Base-by-base conservation (phyloP, 2,888 invertebrate genomes). In the Harpagoxenus sublaevis region DNA sequence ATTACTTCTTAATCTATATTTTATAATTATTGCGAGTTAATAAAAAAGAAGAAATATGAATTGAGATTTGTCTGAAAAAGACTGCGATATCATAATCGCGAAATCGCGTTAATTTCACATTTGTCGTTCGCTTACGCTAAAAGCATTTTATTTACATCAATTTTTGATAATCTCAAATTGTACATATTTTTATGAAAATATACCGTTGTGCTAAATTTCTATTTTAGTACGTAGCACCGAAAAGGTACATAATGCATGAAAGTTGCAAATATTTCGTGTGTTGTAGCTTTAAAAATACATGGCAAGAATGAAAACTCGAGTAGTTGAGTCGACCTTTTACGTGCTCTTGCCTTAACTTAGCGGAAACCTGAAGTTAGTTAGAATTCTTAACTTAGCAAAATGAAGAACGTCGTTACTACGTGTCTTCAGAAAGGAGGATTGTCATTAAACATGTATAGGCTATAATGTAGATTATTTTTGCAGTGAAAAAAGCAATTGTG, bases 381-480 rank as follows among this genome's bases (percentile, higher is more conserved):
- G 60, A 81, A 81, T 71, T 62, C 28, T 51, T 71, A 81, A 81
- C 28, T 81, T 71, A 51, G 71, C 39, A 71, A 81, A 81, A 81
- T 71, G 79, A 81, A 81, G 79, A 81, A 62, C 70, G 39, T 81
- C 35, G 70, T 81, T 81, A 79, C 60, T 28, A 42, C 79, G 60
- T 81, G 55, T 81, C 79, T 71, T 71, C 39, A 42, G 18, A 48
- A 48, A 51, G 48, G 4, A 23, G 28, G 48, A 62, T n/a, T 62
- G 28, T 71, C 39, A n/a, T 81, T 71, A 71, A 71, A 81, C 9
- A 62, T 71, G 39, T n/a, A 79, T 60, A 60, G 28, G 70, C n/a
- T 60, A 3, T 23, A 60, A 79, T 15, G 31, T n/a, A n/a, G 12
- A 45, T 79, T 65, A 48, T 62, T 35, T n/a, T 12, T 55, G 12